A percentile compares a stretch with the other conserved stretches of the same genome.
phyloP scores from a whole-genome alignment of 37 sponge, comb jelly and placozoan genomes.

The Cliona cf. orientalis region DNA sequence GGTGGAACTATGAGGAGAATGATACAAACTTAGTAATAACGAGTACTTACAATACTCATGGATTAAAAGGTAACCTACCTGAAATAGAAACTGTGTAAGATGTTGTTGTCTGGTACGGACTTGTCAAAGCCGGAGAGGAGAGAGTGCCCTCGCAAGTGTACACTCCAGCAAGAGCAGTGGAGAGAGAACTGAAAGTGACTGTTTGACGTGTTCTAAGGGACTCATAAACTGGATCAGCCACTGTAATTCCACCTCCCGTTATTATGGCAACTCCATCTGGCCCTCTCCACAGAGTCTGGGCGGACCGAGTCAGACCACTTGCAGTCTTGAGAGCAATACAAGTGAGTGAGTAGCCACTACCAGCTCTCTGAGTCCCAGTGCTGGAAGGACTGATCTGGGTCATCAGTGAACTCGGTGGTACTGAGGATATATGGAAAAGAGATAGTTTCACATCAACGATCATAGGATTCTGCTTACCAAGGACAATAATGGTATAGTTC shows the following conservation, averaged over 20 bases:
- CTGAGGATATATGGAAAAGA: background rate
- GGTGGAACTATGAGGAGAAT: background rate
- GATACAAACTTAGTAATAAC: background rate
- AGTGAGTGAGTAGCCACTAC: background rate
- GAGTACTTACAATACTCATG: background rate
- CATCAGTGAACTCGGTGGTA: background rate
- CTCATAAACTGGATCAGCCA: background rate
- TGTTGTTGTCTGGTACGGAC: conserved; percentile 1
- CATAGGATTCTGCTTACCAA: conserved; percentile 1
- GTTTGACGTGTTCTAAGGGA: background rate
- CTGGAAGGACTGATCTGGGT: conserved; percentile 1
- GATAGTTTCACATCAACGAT: background rate
- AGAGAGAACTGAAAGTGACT: background rate
- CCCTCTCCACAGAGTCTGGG: conserved; percentile 13
- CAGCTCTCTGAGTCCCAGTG: background rate
- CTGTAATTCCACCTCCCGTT: background rate
- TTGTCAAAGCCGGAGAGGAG: conserved; percentile 7
- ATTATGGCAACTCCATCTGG: background rate
- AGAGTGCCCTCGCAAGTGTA: background rate
- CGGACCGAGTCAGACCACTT: conserved; percentile 9
- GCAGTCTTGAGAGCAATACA: conserved; percentile 9
- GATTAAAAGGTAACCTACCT: background rate
- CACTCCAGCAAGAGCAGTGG: conserved; percentile 4
- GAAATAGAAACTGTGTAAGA: background rate
- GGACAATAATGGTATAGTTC: conserved; percentile 7